These are phyloP conservation scores for Drosophila prosaltans DNA, from an alignment of 1,140 invertebrate species.

Conservation along the genomic window DNA sequence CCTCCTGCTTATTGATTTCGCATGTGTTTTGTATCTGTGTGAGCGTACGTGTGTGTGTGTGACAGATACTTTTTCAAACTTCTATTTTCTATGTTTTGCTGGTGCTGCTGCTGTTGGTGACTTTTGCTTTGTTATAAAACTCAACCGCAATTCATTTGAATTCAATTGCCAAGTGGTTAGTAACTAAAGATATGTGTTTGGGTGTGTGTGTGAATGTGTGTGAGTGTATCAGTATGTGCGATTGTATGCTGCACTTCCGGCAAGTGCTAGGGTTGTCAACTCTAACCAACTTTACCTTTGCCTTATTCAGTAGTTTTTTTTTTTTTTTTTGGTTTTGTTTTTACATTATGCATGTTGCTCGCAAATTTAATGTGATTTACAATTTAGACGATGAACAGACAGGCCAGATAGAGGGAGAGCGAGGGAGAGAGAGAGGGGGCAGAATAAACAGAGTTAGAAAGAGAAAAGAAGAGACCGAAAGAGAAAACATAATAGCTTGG, in stretches of 20 bases:
- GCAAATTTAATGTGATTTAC: constrained; percentile 76
- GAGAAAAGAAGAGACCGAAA: background rate
- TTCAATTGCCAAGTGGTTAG: constrained; percentile 64
- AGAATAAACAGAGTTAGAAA: background rate
- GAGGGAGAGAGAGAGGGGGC: background rate
- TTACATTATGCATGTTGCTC: constrained; percentile 68
- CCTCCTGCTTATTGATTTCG: constrained; percentile 16
- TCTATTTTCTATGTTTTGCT: constrained; percentile 1
- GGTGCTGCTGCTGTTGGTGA: constrained; percentile 34
- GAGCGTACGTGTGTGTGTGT: background rate
- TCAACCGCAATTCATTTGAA: constrained; percentile 76
- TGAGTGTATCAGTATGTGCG: constrained; percentile 25
- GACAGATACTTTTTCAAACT: constrained; percentile 16
- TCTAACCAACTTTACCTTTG: constrained; percentile 13
- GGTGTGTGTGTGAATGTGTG: constrained; percentile 23
- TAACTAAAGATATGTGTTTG: constrained; percentile 27
- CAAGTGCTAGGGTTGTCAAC: constrained; percentile 41
- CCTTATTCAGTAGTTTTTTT: constrained; percentile 21
- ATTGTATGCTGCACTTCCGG: constrained; percentile 66
- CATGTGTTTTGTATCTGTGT: background rate
- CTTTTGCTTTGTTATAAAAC: constrained; percentile 59
- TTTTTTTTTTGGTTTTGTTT: constrained; percentile 24
- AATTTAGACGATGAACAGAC: constrained; percentile 63
- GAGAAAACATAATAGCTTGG: constrained; percentile 48
- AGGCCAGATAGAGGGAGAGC: constrained; percentile 28